phyloP scores from a whole-genome alignment of 2,888 invertebrate genomes.

The Drosophila kanekoi region DNA sequence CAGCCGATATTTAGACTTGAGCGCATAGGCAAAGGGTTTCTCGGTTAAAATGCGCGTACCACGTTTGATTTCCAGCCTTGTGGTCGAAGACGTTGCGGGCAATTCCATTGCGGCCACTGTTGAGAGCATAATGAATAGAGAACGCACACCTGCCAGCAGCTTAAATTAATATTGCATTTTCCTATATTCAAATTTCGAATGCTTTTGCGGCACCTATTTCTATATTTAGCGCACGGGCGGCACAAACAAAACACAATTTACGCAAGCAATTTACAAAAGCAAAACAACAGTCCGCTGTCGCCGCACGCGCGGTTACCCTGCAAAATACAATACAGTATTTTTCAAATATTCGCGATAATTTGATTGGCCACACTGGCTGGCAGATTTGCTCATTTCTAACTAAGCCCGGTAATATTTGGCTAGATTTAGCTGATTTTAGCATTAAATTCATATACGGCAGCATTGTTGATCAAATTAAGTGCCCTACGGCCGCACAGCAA shows the following conservation, averaged over 20 bases:
- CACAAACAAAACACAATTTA: conserved; percentile 44
- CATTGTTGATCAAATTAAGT: too few species aligned
- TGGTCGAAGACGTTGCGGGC: conserved; percentile 1
- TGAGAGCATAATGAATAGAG: conserved; percentile 12
- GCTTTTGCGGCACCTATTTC: conserved; percentile 70
- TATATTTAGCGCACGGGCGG: conserved; percentile 59
- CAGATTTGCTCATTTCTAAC: too few species aligned
- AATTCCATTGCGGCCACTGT: conserved; percentile 36
- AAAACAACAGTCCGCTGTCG: conserved; percentile 9
- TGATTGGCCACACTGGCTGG: too few species aligned
- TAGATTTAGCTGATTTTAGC: too few species aligned
- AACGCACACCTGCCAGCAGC: conserved; percentile 32
- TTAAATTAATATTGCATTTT: conserved; percentile 59
- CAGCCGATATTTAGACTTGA: conserved; percentile 89
- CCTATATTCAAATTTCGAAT: conserved; percentile 58
- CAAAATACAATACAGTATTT: neutral
- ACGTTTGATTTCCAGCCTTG: conserved; percentile 66
- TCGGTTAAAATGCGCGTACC: conserved; percentile 90
- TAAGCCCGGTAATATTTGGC: too few species aligned
- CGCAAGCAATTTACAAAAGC: conserved; percentile 48
- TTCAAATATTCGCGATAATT: too few species aligned
- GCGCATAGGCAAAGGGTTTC: conserved; percentile 91
- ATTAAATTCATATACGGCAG: neutral
- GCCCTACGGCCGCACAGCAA: neutral
- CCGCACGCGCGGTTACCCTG: conserved; percentile 40